phyloP scores from a whole-genome alignment of 2,888 invertebrate species.

The Ophonus ardosiacus region DNA sequence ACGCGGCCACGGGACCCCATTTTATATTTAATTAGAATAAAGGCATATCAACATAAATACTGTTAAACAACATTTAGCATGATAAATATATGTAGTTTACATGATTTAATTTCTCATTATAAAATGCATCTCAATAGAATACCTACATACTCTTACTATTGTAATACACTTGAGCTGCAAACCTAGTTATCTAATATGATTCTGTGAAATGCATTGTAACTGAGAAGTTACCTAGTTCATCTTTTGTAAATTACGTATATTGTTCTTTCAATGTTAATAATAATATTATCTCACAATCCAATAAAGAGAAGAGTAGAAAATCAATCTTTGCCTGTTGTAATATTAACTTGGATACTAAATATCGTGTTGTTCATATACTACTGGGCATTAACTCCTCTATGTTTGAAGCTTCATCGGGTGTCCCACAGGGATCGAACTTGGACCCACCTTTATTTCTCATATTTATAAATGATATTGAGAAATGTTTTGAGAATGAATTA shows the following conservation, averaged over 20 bases:
- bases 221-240: background rate
- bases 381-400: too few species aligned
- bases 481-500: too few species aligned
- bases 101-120: background rate
- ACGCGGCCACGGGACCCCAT: too few species aligned
- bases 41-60: background rate
- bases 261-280: background rate
- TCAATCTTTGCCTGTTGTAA: background rate
- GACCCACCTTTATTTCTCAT: too few species aligned
- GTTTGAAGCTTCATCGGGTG: too few species aligned
- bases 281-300: background rate
- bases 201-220: background rate
- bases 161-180: background rate
- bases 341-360: too few species aligned
- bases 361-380: too few species aligned
- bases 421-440: too few species aligned
- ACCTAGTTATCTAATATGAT: background rate
- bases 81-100: background rate
- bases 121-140: background rate
- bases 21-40: background rate
- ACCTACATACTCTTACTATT: too few species aligned
- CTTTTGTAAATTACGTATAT: background rate
- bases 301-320: background rate
- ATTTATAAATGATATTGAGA: too few species aligned
- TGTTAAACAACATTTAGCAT: background rate